A percentile compares a stretch with the other conserved stretches of the same genome.
Conservation (phyloP, 2,888 invertebrate genomes). For the Melieria picta region DNA sequence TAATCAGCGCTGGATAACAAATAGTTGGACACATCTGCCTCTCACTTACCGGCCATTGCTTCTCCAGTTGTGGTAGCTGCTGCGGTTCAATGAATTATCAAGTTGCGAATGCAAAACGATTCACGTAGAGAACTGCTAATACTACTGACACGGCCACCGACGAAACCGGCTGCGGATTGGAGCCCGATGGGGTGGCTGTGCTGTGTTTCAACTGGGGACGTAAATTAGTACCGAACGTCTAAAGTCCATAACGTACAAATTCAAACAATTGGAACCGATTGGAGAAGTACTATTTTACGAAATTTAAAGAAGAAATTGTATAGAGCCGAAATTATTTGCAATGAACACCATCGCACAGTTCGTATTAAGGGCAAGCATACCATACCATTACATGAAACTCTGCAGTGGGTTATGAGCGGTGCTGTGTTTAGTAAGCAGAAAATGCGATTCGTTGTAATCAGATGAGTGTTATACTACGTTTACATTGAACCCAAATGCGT, state of each 20-base stretch:
- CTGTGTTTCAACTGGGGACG: neutral
- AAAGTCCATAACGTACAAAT: too few species aligned
- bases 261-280: neutral
- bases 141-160: neutral
- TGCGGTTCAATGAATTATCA: neutral
- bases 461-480: too few species aligned
- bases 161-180: too few species aligned
- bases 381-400: too few species aligned
- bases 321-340: too few species aligned
- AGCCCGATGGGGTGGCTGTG: neutral
- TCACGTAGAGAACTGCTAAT: neutral
- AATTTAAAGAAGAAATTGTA: neutral
- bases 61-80: neutral
- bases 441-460: too few species aligned
- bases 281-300: neutral
- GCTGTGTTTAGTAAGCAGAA: too few species aligned
- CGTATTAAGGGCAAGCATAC: too few species aligned
- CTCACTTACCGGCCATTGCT: constrained; percentile 53
- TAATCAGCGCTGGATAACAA: neutral
- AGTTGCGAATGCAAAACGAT: neutral
- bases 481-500: too few species aligned
- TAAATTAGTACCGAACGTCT: too few species aligned
- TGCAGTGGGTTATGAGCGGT: too few species aligned
- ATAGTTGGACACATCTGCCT: constrained; percentile 4
- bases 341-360: too few species aligned